phyloP scores from a whole-genome alignment of 2,797 vertebrate species.

The Bradypus variegatus region DNA sequence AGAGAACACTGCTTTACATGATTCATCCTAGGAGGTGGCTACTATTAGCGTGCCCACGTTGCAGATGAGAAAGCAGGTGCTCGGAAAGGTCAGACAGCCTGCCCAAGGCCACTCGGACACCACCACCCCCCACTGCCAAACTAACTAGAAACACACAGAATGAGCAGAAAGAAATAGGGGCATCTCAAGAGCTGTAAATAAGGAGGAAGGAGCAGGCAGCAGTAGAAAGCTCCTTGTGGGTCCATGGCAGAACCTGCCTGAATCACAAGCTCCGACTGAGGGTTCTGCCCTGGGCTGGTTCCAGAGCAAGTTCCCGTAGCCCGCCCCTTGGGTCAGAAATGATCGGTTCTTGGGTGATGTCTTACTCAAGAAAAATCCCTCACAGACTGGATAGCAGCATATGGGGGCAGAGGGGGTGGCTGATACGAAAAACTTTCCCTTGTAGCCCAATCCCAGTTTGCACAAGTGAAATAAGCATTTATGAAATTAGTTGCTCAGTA shows the following conservation, averaged over 20 bases:
- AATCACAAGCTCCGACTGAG: not conserved
- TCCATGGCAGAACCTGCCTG: not conserved
- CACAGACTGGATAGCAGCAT: not conserved
- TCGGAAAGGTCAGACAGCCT: not conserved
- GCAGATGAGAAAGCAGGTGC: not conserved
- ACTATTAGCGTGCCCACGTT: not conserved
- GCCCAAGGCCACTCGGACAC: not conserved
- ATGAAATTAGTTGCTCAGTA: constrained; percentile 9
- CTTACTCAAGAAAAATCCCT: not conserved
- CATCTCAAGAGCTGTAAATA: not conserved
- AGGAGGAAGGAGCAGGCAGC: no score
- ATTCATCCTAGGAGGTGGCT: not conserved
- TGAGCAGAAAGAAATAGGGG: no score
- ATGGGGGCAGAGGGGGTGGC: not conserved
- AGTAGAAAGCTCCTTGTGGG: not conserved
- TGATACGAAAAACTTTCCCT: not conserved
- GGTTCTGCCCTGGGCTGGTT: not conserved
- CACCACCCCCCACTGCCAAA: not conserved
- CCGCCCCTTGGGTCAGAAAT: not conserved
- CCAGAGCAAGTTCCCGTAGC: not conserved
- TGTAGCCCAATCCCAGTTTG: not conserved
- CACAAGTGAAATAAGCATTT: constrained; percentile 11
- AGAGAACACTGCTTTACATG: not conserved
- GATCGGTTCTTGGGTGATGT: not conserved
- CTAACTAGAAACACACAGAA: no score